A percentile compares a stretch with the other conserved stretches of the same genome.
Conservation (phyloP, 2,113 vertebrate genomes). For the Enhydra lutris region DNA sequence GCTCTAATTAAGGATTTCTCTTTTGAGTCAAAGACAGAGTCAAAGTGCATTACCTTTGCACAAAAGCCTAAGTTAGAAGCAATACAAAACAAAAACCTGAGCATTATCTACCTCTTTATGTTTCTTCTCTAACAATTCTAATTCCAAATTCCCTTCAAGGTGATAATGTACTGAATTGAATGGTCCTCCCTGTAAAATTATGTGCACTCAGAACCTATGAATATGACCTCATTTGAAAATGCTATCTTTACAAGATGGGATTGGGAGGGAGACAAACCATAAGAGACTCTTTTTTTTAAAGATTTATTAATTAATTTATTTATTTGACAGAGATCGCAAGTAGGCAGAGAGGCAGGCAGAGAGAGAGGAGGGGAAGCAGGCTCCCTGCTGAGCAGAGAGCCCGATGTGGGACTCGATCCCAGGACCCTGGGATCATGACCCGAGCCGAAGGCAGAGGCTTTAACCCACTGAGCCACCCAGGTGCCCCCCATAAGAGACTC, state of each 20-base stretch:
- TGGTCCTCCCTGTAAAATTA: neutral
- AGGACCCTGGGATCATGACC: too few species aligned
- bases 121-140: neutral
- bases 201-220: neutral
- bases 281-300: too few species aligned
- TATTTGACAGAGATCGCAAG: too few species aligned
- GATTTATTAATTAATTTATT: too few species aligned
- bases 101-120: neutral
- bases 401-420: too few species aligned
- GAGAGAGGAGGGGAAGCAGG: too few species aligned
- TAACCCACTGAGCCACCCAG: too few species aligned
- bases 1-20: neutral
- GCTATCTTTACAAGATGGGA: neutral
- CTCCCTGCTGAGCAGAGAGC: too few species aligned
- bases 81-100: slow-evolving; percentile 20
- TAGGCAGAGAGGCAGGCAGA: too few species aligned
- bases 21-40: neutral
- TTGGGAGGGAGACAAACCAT: too few species aligned
- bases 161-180: neutral
- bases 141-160: neutral
- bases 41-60: neutral
- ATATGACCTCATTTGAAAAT: slow-evolving; percentile 9
- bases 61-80: neutral
- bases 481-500: too few species aligned
- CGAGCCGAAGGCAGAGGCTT: too few species aligned